phyloP scores from a whole-genome alignment of 2,888 invertebrate genomes.

The Metacarcinus magister region DNA sequence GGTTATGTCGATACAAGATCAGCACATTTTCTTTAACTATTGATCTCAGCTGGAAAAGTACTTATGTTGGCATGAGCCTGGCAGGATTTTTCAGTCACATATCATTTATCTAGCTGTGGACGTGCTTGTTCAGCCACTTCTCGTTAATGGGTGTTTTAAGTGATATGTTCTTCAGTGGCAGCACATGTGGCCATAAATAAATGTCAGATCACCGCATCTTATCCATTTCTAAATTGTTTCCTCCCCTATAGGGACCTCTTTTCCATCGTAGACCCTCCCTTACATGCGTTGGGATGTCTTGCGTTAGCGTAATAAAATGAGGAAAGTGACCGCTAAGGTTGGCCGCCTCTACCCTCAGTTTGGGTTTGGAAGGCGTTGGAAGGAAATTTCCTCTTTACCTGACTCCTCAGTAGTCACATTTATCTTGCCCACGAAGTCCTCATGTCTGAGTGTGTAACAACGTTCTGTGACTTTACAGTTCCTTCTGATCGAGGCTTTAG shows the following conservation, averaged over 20 bases:
- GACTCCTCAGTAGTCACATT: too few species aligned
- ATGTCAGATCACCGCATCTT: neutral
- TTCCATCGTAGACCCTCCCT: neutral
- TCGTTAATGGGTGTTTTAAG: too few species aligned
- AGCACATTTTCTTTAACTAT: neutral
- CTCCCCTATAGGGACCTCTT: neutral
- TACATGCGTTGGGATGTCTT: neutral
- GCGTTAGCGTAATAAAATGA: neutral
- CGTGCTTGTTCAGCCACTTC: too few species aligned
- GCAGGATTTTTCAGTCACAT: neutral
- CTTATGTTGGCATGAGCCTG: neutral
- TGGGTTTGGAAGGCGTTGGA: neutral
- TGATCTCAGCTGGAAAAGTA: neutral
- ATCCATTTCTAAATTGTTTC: neutral
- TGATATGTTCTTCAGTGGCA: neutral
- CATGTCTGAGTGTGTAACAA: too few species aligned
- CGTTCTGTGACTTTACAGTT: too few species aligned
- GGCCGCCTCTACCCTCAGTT: neutral
- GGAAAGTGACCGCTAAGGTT: neutral
- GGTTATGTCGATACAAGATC: neutral
- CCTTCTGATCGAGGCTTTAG: too few species aligned
- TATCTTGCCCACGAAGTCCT: too few species aligned
- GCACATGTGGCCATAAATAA: neutral
- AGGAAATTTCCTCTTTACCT: too few species aligned
- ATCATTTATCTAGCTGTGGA: too few species aligned